Base-by-base conservation (phyloP, 2,888 invertebrate species). In the Idaea biselata region DNA sequence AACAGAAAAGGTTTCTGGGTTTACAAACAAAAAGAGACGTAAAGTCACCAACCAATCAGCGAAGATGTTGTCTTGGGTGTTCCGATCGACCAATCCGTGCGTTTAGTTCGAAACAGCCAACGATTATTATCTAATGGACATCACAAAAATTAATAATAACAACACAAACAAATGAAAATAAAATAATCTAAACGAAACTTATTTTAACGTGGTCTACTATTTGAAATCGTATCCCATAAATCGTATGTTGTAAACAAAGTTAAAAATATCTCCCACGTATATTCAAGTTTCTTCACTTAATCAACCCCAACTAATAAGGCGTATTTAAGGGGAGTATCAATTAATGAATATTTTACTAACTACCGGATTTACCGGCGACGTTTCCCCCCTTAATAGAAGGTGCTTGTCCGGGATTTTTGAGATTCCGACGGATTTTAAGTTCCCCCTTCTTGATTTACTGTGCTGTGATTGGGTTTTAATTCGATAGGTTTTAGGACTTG, bases 261-360 rank as follows among this genome's bases (percentile, higher is more conserved):
- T 60, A 68, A 73, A n/a, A 71, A 75, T 78, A 1, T 80, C 81
- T 82, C 86, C 80, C 84, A 82, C 83, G 83, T 81, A 81, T 72
- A 82, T 81, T 79, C 88, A 88, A 88, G 88, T 89, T 83, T 81
- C 72, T 79, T 76, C 82, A 77, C 87, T 88, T 87, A 89, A 89
- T 90, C 90, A 89, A 89, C 89, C 89, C 79, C 84, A 79, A 84
- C 85, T 88, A 90, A 88, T 88, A 84, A 89, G 87, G 85, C 85
- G 83, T 83, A 87, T 87, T 84, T 85, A 75, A 79, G 82, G 81
- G 86, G 87, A 77, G 86, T 85, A 91, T 89, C 91, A 89, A 91
- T 91, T 91, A 91, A 91, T 91, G 90, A 90, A 89, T 90, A 91
- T 90, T 90, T 89, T 82, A 87, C 79, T 80, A 74, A 76, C 73